Evolutionary conservation across 1,140 invertebrate genomes (phyloP).

Genomic region (Scaptodrosophila lebanonensis): DNA sequence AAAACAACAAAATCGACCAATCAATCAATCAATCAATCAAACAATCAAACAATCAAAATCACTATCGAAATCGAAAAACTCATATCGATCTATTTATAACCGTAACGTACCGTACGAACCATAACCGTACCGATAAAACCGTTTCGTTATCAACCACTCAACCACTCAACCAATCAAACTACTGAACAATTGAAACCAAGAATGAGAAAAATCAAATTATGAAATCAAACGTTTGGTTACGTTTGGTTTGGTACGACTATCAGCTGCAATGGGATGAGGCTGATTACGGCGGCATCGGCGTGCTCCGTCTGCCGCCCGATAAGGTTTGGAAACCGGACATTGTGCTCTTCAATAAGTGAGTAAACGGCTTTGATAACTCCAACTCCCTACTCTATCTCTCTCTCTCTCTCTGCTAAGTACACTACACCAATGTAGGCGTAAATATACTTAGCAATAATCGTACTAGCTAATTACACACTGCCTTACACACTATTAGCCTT

Average conservation of each 20-base stretch:
- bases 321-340: conserved; percentile 99
- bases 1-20: too few species aligned
- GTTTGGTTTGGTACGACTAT: conserved; percentile 98
- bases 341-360: conserved; percentile 99
- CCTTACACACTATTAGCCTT: conserved; percentile 19
- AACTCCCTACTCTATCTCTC: neutral
- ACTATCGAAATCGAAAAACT: too few species aligned
- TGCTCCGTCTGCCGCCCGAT: conserved; percentile 95
- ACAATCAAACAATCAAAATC: too few species aligned
- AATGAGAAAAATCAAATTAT: conserved; percentile 99
- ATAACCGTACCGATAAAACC: conserved; percentile 17
- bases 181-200: conserved; percentile 79
- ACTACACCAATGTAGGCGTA: conserved; percentile 17
- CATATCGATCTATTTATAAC: too few species aligned
- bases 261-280: conserved; percentile 98
- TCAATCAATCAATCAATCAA: too few species aligned
- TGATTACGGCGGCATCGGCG: conserved; percentile 97
- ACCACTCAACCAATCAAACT: conserved; percentile 25
- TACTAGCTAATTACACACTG: too few species aligned
- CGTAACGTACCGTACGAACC: conserved; percentile 10
- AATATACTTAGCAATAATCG: conserved; percentile 13
- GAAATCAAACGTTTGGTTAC: conserved; percentile 99
- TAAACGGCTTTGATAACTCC: conserved; percentile 57
- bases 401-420: conserved; percentile 14
- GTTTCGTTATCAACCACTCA: conserved; percentile 37